Evolutionary conservation across 1,140 invertebrate genomes (phyloP).

Genomic region (Latrodectus geometricus): DNA sequence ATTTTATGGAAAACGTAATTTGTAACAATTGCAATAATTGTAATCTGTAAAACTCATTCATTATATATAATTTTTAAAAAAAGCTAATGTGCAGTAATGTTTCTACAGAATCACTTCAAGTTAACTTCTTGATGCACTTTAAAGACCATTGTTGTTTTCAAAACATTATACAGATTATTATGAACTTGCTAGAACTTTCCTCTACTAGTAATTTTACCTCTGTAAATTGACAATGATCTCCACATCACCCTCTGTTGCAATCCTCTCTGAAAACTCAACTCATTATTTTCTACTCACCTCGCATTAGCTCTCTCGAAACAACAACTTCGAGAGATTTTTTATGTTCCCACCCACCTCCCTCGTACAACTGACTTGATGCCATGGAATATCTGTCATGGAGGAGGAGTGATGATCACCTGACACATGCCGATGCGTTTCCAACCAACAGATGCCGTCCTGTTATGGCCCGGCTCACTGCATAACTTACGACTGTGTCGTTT

Average conservation of each 20-base stretch:
- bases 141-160: too few relatives aligned
- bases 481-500: slow-evolving; percentile 55
- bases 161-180: not conserved
- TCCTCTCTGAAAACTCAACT: not conserved
- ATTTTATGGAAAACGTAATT: too few relatives aligned
- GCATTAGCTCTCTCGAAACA: slow-evolving; percentile 29
- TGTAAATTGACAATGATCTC: not conserved
- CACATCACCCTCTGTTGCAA: not conserved
- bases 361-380: slow-evolving; percentile 13
- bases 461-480: slow-evolving; percentile 58
- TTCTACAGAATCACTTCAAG: too few relatives aligned
- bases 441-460: slow-evolving; percentile 50
- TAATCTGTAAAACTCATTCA: too few relatives aligned
- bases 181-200: not conserved
- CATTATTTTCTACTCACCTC: slow-evolving; percentile 38
- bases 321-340: not conserved
- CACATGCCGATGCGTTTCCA: slow-evolving; percentile 28
- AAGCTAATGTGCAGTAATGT: too few relatives aligned
- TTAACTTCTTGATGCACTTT: too few relatives aligned
- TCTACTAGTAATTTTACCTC: not conserved
- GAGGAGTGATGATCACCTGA: slow-evolving; percentile 52
- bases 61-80: too few relatives aligned
- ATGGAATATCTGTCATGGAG: slow-evolving; percentile 54
- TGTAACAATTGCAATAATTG: too few relatives aligned
- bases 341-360: not conserved